Base-by-base conservation (phyloP, 2,113 vertebrate genomes). In the Aegotheles bennettii region DNA sequence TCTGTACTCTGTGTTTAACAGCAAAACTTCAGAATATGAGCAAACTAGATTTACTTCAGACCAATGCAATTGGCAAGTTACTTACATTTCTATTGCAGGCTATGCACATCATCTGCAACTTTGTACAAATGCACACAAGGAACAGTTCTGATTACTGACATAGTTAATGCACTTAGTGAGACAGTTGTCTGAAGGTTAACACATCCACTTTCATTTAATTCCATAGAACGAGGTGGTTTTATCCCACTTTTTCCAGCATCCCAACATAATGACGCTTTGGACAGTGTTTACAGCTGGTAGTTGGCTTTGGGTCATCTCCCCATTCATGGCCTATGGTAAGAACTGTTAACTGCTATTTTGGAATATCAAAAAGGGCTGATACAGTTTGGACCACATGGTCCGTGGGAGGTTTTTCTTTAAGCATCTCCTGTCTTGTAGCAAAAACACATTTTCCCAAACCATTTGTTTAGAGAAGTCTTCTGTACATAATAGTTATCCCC, bases 281-380 rank as follows among this genome's bases (percentile, higher is more conserved):
- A 98, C 99, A 91, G 98, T 99, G 79, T 99, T 99, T 97, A 98
- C 98, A 94, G 98, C 98, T 95, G 99, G 98, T 97, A 99, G 98
- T 90, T 99, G 99, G 98, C 99, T 99, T 82, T 99, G 99, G 99
- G 98, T 99, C 88, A 98, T 99, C 95, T 98, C 98, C 43, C 99
- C 99, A 2, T 99, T 99, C 96, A 99, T 99, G 99, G 98, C 98
- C 59, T 99, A 99, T 29, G 99, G 99, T 99, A 98, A 98, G 99
- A 96, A 97, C 84, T 79, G 48, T 74, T 92, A 70, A 77, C 16
- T 64, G 47, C 53, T 86, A 5, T 74, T 90, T 48, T 80, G 33
- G 56, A 84, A 40, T 81, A 47, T 53, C 35, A 54, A 19, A 42
- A 87, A 77, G 73, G 23, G 19, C 16, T 89, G 26, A 63, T 73